Percentiles rank a stretch among this genome's conserved stretches.
phyloP scores from a whole-genome alignment of 2,888 invertebrate genomes.

The Pristionchus japonicus region DNA sequence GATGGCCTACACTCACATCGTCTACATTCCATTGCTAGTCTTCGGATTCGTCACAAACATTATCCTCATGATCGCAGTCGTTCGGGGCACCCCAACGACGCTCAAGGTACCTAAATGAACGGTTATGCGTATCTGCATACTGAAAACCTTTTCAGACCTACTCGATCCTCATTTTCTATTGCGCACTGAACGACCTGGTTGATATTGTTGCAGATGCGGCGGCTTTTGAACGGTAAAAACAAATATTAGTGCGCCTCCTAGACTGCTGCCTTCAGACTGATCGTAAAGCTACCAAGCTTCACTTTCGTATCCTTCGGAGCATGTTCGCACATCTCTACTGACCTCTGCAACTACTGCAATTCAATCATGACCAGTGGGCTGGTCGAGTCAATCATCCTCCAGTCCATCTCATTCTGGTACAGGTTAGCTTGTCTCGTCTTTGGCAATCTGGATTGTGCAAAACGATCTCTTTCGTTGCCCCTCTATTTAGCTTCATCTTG shows the following conservation, averaged over 20 bases:
- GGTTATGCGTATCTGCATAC: not conserved
- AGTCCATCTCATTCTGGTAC: not conserved
- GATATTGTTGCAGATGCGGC: not conserved
- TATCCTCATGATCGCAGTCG: not conserved
- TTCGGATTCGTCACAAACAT: not conserved
- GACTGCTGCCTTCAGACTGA: not conserved
- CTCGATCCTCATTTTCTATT: not conserved
- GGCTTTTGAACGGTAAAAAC: not conserved
- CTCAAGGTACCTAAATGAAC: not conserved
- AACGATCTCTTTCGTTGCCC: no score
- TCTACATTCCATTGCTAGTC: not conserved
- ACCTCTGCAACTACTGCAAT: constrained; percentile 1
- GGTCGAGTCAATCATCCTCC: not conserved
- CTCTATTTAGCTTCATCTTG: no score
- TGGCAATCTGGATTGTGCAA: no score
- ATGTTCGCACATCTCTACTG: not conserved
- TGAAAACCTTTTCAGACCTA: not conserved
- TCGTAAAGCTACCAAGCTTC: not conserved
- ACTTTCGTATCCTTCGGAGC: not conserved
- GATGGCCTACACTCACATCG: not conserved
- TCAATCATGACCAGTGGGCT: not conserved
- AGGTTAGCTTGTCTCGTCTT: no score
- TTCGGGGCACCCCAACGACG: not conserved
- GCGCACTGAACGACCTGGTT: not conserved
- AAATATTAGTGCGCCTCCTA: not conserved